Base-by-base conservation (phyloP, 2,888 invertebrate species). In the Hoplodrina blanda region DNA sequence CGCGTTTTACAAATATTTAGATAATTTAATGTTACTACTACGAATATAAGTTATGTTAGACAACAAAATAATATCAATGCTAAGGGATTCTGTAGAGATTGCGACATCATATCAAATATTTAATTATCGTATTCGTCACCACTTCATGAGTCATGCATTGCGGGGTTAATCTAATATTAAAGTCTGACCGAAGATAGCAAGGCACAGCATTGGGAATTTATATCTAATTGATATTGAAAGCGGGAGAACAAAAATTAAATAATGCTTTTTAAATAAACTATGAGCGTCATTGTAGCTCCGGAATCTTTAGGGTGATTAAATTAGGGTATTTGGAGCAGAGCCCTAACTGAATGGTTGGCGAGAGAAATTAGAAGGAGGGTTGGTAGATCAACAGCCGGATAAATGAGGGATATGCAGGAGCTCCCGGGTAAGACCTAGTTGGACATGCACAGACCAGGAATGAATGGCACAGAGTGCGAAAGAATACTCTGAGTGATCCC, bases 131-230 rank as follows among this genome's bases (percentile, higher is more conserved):
- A 55, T 54, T 71, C 66, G 46, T 56, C 64, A 62, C 44, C 64
- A 72, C 49, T 62, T 64, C 37, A 67, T 79, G 79, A 81, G 63
- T 81, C 79, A 78, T n/a, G 20, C 63, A 54, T 41, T 20, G 61
- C 66, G 17, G 44, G 56, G 62, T 63, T 60, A 62, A 46, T 66
- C 60, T 62, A 49, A 60, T 65, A 65, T 52, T 71, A 71, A 30
- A 64, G 59, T 55, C 54, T 63, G 61, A 78, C 62, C 59, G 41
- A 50, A 69, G 66, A 75, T 78, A 75, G 59, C 79, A 80, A 78
- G 71, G 69, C 70, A 81, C 66, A 70, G 71, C 55, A 66, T 50
- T 71, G 57, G 20, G n/a, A 59, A 67, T 60, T 61, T 77, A 66
- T 76, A 60, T 52, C n/a, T 72, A 54, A 41, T 57, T 46, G 59